Base-by-base conservation (phyloP, 2,888 invertebrate species). In the Lysandra bellargus region DNA sequence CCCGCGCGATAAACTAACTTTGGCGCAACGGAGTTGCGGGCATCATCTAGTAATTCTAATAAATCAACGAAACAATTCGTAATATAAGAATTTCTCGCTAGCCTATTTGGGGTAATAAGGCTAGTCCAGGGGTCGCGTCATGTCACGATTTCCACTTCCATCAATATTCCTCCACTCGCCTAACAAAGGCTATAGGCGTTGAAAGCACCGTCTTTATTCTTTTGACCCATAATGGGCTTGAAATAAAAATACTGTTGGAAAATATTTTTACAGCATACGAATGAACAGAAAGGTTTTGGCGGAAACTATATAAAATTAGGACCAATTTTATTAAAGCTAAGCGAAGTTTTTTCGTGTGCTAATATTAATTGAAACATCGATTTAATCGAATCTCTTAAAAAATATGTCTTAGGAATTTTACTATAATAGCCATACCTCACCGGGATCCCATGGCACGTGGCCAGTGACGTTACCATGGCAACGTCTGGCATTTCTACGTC, bases 141-240 rank as follows among this genome's bases (percentile, higher is more conserved):
- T 69, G 69, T 69, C 69, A 69, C 37, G 69, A 69, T 30, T 64
- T 30, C 69, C 33, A 69, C 69, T 69, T 69, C 37, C 69, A 69
- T 69, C 69, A 69, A 69, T 69, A 69, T 69, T 69, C 69, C 69
- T 69, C 69, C 69, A 69, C 69, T 69, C 69, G 12, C 14, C 12
- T 69, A 69, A 69, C 69, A 69, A 69, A 69, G 33, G 69, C 69
- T 5, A 69, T 37, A 69, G 69, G 14, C 69, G 69, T 69, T 69
- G 69, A 69, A 69, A 69, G 69, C 37, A 14, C 14, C 69, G 69
- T 12, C 69, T 17, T 69, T 64, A 64, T 64, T 37, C 69, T 17
- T 69, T 69, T 69, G 69, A 69, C 69, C 69, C 14, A 4, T 69
- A 69, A 69, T 69, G 69, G 69, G 33, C 33, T 69, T 33, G 69